These are phyloP conservation scores for Harmothoe impar DNA, from an alignment of 2,888 invertebrate species.

Conservation along the genomic window DNA sequence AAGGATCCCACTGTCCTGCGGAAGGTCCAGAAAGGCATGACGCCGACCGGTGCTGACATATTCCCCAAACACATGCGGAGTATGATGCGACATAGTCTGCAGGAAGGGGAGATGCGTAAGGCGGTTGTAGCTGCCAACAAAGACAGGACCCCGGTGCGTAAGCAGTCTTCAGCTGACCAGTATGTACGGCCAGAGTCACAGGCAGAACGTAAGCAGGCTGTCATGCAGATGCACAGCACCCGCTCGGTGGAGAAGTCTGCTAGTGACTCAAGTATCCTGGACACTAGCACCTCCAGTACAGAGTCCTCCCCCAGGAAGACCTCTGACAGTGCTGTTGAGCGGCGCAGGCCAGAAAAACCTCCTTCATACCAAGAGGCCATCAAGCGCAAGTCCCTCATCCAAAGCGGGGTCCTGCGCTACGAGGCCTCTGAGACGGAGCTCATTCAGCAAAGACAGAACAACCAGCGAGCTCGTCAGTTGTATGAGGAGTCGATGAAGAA, in stretches of 20 bases:
- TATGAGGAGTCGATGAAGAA: slow-evolving; percentile 78
- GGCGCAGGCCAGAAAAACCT: slow-evolving; percentile 75
- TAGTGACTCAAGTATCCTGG: slow-evolving; percentile 64
- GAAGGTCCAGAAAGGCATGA: slow-evolving; percentile 68
- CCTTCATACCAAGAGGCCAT: slow-evolving; percentile 80
- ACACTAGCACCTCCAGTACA: background rate
- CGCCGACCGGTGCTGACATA: slow-evolving; percentile 65
- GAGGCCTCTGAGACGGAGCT: slow-evolving; percentile 2
- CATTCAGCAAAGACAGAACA: slow-evolving; percentile 75
- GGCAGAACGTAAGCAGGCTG: slow-evolving; percentile 15
- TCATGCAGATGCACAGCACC: background rate
- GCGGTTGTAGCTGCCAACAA: background rate
- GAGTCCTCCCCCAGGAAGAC: background rate
- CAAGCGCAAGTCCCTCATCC: slow-evolving; percentile 75
- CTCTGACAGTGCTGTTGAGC: background rate
- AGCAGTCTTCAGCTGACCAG: background rate
- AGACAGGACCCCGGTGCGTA: background rate
- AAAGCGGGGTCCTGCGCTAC: background rate
- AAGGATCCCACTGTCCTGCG: slow-evolving; percentile 41
- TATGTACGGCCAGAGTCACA: slow-evolving; percentile 6
- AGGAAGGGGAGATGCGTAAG: slow-evolving; percentile 37
- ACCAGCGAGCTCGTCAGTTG: slow-evolving; percentile 76
- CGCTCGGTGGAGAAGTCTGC: slow-evolving; percentile 65
- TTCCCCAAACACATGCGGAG: slow-evolving; percentile 66
- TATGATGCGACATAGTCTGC: slow-evolving; percentile 58